phyloP scores from a whole-genome alignment of 2,888 invertebrate species.

The Hirtodrosophila confusa region DNA sequence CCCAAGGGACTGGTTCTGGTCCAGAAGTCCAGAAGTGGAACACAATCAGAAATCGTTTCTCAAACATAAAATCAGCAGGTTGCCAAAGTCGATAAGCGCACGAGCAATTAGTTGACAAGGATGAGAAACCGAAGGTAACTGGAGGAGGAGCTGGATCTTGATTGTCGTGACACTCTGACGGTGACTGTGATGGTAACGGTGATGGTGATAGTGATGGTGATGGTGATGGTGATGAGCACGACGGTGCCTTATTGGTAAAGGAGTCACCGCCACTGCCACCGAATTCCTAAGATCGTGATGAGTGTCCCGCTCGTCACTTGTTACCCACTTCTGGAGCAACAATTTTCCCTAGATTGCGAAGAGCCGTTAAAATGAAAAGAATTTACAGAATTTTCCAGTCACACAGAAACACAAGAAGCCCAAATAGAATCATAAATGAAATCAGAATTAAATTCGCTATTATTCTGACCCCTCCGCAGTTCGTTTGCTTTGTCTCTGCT shows the following conservation, averaged over 20 bases:
- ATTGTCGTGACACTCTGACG: constrained; percentile 49
- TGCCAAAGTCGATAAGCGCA: constrained; percentile 48
- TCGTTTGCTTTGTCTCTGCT: constrained; percentile 46
- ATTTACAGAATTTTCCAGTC: constrained; percentile 35
- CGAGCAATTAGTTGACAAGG: constrained; percentile 63
- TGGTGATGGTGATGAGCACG: constrained; percentile 60
- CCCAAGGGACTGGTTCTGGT: constrained; percentile 22
- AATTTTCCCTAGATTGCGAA: constrained; percentile 19
- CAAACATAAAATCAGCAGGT: constrained; percentile 48
- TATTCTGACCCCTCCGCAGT: constrained; percentile 46
- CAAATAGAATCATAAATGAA: constrained; percentile 56
- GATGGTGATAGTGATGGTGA: constrained; percentile 14
- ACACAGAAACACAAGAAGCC: constrained; percentile 38
- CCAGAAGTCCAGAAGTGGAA: constrained; percentile 17
- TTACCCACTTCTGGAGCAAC: constrained; percentile 39
- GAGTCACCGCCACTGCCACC: constrained; percentile 24
- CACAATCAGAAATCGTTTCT: constrained; percentile 30
- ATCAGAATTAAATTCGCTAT: constrained; percentile 64
- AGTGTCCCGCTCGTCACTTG: constrained; percentile 58
- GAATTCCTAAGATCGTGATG: constrained; percentile 58
- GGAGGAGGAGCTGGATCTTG: constrained; percentile 6
- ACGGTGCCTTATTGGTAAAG: constrained; percentile 65
- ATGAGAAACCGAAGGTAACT: constrained; percentile 15
- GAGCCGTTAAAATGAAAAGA: constrained; percentile 60
- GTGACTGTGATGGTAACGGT: background rate